Percentiles rank a stretch among this genome's conserved stretches.
These are phyloP conservation scores for Lycodopsis pacificus DNA, from an alignment of 2,797 vertebrate genomes.

Conservation along the genomic window DNA sequence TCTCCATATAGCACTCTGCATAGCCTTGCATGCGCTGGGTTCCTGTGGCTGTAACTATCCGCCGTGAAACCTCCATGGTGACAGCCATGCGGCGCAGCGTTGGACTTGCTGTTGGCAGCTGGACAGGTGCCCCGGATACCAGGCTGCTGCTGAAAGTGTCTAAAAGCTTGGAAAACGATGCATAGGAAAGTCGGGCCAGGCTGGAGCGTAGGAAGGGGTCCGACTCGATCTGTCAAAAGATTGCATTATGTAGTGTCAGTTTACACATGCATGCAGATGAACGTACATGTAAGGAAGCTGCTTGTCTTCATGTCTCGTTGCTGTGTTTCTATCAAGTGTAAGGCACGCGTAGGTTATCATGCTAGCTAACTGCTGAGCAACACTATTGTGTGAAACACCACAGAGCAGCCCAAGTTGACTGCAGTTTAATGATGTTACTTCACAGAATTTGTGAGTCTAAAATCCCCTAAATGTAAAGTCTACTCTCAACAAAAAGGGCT, in stretches of 20 bases:
- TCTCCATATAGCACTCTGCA: slow-evolving; percentile 88
- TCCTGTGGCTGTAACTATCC: slow-evolving; percentile 87
- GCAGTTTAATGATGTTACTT: neutral
- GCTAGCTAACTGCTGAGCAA: neutral
- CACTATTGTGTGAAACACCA: neutral
- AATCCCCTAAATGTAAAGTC: neutral
- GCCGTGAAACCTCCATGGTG: slow-evolving; percentile 90
- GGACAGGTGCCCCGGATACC: neutral
- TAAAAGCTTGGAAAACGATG: slow-evolving; percentile 86
- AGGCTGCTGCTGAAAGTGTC: slow-evolving; percentile 77
- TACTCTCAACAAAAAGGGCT: neutral
- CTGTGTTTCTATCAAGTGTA: neutral
- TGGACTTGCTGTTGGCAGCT: slow-evolving; percentile 70
- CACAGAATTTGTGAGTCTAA: neutral
- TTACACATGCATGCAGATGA: neutral
- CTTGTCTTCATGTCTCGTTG: neutral
- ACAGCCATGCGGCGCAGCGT: slow-evolving; percentile 87
- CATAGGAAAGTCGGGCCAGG: slow-evolving; percentile 84
- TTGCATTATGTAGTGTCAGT: neutral
- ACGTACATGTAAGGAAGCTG: neutral
- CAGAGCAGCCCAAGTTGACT: neutral
- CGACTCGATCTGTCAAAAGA: slow-evolving; percentile 80
- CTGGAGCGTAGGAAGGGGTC: slow-evolving; percentile 82
- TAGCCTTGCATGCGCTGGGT: slow-evolving; percentile 85
- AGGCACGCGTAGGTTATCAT: neutral